phyloP scores from a whole-genome alignment of 2,888 invertebrate genomes.

The Temnothorax rugatulus region DNA sequence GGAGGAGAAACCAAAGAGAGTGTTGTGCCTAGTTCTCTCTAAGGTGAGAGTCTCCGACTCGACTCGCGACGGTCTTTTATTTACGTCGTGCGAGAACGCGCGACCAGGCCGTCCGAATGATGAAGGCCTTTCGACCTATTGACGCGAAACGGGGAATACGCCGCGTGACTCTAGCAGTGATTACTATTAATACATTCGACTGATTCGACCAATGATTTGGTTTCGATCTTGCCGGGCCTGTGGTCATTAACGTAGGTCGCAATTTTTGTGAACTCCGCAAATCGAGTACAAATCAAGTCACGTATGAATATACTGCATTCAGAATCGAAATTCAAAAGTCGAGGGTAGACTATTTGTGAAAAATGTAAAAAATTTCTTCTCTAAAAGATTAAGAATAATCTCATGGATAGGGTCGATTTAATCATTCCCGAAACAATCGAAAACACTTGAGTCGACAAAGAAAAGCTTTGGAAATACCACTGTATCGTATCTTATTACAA shows the following conservation, averaged over 20 bases:
- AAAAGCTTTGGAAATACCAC: neutral
- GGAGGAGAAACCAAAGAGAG: constrained; percentile 76
- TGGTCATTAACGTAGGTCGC: neutral
- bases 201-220: neutral
- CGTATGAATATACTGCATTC: neutral
- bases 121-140: constrained; percentile 33
- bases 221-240: neutral
- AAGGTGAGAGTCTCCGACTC: constrained; percentile 72
- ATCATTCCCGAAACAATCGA: neutral
- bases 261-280: neutral
- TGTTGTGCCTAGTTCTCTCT: constrained; percentile 67
- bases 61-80: constrained; percentile 64
- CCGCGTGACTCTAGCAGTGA: neutral
- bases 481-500: constrained; percentile 12
- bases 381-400: neutral
- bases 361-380: neutral
- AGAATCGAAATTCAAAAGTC: neutral
- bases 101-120: constrained; percentile 23
- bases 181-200: constrained; percentile 15
- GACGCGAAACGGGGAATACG: constrained; percentile 19
- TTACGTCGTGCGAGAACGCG: constrained; percentile 58
- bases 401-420: neutral
- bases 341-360: neutral
- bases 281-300: neutral
- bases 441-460: neutral